Evolutionary conservation across 1,140 invertebrate genomes (phyloP).

Genomic region (Parasteatoda tepidariorum): DNA sequence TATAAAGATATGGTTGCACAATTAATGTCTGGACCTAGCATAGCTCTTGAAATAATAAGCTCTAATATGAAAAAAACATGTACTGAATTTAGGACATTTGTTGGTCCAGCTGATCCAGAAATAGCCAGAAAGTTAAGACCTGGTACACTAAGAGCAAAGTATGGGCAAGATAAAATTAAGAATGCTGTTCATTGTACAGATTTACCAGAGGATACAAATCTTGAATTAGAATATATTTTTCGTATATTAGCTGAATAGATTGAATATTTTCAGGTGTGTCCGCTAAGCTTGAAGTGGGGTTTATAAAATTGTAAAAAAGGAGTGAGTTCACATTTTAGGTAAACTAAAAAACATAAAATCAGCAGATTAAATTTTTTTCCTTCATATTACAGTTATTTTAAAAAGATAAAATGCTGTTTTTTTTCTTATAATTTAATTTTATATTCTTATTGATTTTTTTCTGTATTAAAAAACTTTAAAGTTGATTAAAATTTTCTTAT

Average conservation of each 20-base stretch:
- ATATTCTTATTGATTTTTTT: no score
- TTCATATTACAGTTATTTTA: no score
- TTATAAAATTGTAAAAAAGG: no score
- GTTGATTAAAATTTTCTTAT: no score
- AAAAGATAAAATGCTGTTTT: no score
- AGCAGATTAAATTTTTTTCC: no score
- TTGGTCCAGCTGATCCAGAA: constrained; percentile 89
- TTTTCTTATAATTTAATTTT: no score
- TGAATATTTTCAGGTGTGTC: not conserved
- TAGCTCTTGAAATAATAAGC: constrained; percentile 85
- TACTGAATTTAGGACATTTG: constrained; percentile 83
- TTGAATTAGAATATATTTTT: constrained; percentile 75
- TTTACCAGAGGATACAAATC: constrained; percentile 83
- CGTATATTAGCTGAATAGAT: constrained; percentile 19
- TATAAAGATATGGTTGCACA: constrained; percentile 88
- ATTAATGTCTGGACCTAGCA: constrained; percentile 82
- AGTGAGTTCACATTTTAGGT: no score
- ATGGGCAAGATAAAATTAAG: constrained; percentile 83
- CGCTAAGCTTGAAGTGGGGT: no score
- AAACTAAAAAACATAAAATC: no score
- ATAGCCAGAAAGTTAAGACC: constrained; percentile 86
- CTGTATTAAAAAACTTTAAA: no score
- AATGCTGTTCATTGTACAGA: constrained; percentile 95
- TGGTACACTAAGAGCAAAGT: constrained; percentile 83
- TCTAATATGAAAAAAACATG: constrained; percentile 72